Evolutionary conservation across 2,888 invertebrate genomes (phyloP), one percentile per base, ranked within the genome.

Genomic region (Drosophila quinaria): DNA sequence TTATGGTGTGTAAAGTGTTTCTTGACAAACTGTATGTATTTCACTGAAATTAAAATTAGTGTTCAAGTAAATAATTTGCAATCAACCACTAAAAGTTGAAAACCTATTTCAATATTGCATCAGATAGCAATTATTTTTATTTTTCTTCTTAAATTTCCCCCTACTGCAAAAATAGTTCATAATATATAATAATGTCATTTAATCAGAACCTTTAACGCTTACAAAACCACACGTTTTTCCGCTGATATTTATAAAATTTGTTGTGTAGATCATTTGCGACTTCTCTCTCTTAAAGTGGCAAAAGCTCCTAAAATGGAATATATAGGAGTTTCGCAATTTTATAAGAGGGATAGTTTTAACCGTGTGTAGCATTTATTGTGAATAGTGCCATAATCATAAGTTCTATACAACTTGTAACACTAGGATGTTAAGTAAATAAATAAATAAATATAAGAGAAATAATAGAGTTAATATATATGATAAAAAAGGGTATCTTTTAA

Each of bases 201-300:
- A 55, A 47, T 31, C 19, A 8, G n/a, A 9, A 49, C 9, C 19
- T 17, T 13, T 29, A 47, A 31, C 64, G 52, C 60, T 41, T 65
- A 39, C 39, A 47, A 60, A 37, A 19, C 17, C 35, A 19, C 37
- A 60, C 42, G 17, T n/a, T 22, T 13, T n/a, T 35, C 11, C 9
- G 13, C 3, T 37, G 10, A 17, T 9, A 41, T 22, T 15, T 37
- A 3, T 15, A 11, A 17, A 9, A 50, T 31, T 31, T 10, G 0
- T 9, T 15, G 22, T 13, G 19, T 4, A 41, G 31, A 63, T 70
- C 50, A 41, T 39, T 58, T 29, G 15, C 33, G 44, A 51, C 4
- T n/a, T 31, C 9, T 29, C 13, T 29, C 13, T 15, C 29, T n/a
- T 15, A 15, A 3, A 11, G 15, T 39, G 2, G 3, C 6, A n/a